Evolutionary conservation across 2,888 invertebrate genomes (phyloP).

Genomic region (Cremastobaeus sp.): DNA sequence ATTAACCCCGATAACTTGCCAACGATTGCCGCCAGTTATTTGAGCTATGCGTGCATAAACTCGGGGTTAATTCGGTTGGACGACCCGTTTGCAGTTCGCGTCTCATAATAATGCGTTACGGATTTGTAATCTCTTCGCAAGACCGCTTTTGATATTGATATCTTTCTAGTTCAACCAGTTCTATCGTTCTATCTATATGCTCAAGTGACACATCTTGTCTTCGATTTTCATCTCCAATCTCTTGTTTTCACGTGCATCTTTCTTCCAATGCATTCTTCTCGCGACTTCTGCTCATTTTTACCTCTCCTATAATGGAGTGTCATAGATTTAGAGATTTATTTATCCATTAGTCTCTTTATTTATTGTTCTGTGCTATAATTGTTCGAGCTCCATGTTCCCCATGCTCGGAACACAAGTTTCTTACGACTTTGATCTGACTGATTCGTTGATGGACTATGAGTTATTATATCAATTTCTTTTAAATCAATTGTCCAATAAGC

Average conservation of each 20-base stretch:
- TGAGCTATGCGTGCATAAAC: slow-evolving; percentile 34
- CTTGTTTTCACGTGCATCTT: slow-evolving; percentile 44
- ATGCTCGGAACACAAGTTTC: too few relatives aligned
- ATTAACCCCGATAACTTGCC: slow-evolving; percentile 61
- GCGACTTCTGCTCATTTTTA: slow-evolving; percentile 10
- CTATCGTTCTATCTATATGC: slow-evolving; percentile 42
- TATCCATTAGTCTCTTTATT: too few relatives aligned
- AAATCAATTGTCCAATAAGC: too few relatives aligned
- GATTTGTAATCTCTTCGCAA: slow-evolving; percentile 73
- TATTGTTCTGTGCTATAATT: too few relatives aligned
- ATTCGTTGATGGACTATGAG: too few relatives aligned
- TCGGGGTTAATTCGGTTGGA: slow-evolving; percentile 67
- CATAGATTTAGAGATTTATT: slow-evolving; percentile 31
- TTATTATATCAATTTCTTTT: too few relatives aligned
- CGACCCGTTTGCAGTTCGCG: slow-evolving; percentile 66
- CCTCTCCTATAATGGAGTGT: slow-evolving; percentile 24
- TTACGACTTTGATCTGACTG: too few relatives aligned
- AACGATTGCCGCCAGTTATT: slow-evolving; percentile 59
- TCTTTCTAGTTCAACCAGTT: slow-evolving; percentile 62
- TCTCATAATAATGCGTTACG: slow-evolving; percentile 66
- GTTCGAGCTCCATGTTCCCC: too few relatives aligned
- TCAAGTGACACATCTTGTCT: slow-evolving; percentile 57
- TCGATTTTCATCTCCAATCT: slow-evolving; percentile 52
- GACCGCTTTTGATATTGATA: slow-evolving; percentile 68
- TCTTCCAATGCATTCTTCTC: slow-evolving; percentile 25